These are phyloP conservation scores for Danio kyathit DNA, from an alignment of 2,797 vertebrate species.

Conservation along the genomic window DNA sequence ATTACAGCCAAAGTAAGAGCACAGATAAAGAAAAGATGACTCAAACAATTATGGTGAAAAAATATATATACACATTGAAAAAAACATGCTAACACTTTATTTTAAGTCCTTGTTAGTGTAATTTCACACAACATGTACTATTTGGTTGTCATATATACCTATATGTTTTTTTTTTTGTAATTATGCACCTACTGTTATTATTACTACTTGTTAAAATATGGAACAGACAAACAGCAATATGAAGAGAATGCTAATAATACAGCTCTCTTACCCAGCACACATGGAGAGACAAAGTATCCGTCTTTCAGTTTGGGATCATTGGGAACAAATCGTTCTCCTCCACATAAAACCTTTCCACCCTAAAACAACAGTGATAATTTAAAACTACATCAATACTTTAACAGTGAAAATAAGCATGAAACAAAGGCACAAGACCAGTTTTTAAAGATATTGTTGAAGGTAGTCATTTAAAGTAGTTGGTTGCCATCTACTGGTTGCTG, in stretches of 20 bases:
- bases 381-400: neutral
- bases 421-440: no score
- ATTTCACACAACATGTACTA: neutral
- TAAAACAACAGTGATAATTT: conserved; percentile 61
- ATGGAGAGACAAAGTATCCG: conserved; percentile 92
- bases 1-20: neutral
- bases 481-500: no score
- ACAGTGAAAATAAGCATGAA: neutral
- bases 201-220: no score
- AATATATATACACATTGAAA: neutral
- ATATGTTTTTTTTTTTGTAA: no score
- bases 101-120: no score
- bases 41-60: neutral
- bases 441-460: no score
- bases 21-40: neutral
- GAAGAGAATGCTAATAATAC: no score
- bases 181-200: no score
- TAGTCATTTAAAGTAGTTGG: no score
- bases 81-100: neutral
- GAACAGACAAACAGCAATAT: conserved; percentile 32
- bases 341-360: conserved; percentile 92
- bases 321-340: conserved; percentile 85
- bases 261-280: conserved; percentile 84
- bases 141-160: neutral
- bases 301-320: conserved; percentile 89